Percentiles rank a stretch among this genome's conserved stretches.
These are phyloP conservation scores for Styela clava DNA, from an alignment of 23 tunicate species.

Conservation along the genomic window DNA sequence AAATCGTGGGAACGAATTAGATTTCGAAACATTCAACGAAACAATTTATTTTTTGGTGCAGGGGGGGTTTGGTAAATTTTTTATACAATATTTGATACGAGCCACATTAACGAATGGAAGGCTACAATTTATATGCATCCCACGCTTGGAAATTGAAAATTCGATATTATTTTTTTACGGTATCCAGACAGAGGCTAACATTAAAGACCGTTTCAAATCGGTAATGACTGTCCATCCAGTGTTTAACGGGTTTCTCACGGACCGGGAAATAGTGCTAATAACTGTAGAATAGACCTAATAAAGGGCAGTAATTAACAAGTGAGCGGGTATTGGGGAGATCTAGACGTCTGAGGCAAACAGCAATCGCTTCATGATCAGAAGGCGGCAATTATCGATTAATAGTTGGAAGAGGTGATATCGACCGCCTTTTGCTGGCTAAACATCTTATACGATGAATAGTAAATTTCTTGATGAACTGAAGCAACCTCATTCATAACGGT, in stretches of 20 bases:
- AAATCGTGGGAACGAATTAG: not conserved
- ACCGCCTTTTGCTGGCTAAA: not conserved
- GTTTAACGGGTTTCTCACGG: slow-evolving; percentile 1
- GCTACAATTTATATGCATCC: no score
- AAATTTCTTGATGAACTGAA: not conserved
- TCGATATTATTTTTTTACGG: no score
- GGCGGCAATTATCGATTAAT: slow-evolving; percentile 16
- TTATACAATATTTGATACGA: no score
- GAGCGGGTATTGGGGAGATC: not conserved
- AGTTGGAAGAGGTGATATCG: slow-evolving; percentile 1
- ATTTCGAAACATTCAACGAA: no score
- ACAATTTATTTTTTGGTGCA: no score
- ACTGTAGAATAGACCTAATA: not conserved
- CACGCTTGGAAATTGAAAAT: no score
- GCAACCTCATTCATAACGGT: no score
- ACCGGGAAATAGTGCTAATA: not conserved
- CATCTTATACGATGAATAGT: not conserved
- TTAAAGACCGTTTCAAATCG: slow-evolving; percentile 19
- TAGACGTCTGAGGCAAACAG: slow-evolving; percentile 22
- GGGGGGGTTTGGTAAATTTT: no score
- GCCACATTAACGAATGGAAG: no score
- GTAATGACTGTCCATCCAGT: not conserved
- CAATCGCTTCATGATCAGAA: slow-evolving; percentile 3
- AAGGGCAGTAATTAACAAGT: not conserved
- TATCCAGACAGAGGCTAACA: not conserved